phyloP scores from a whole-genome alignment of 30 jellyfish, hydroid and myxozoan genomes.

The Catostylus mosaicus region DNA sequence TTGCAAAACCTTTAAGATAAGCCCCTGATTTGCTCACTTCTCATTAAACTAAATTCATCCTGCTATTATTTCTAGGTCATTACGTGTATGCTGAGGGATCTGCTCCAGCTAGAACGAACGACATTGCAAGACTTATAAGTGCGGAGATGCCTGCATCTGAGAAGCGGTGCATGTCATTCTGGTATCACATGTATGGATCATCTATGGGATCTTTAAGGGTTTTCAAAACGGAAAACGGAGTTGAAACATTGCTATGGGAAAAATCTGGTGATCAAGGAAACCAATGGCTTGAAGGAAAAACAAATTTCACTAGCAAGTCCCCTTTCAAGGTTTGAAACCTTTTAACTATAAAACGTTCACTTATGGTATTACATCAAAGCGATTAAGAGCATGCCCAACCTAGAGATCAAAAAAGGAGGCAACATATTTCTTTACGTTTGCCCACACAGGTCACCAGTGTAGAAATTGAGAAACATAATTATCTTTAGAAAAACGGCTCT shows the following conservation, averaged over 20 bases:
- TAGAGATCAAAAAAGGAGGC: too few species aligned
- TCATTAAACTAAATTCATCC: too few species aligned
- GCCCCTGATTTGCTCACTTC: too few species aligned
- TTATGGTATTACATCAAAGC: too few species aligned
- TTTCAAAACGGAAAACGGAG: conserved; percentile 11
- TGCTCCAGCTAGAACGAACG: conserved; percentile 87
- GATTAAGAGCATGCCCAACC: too few species aligned
- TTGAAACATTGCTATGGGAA: conserved; percentile 45
- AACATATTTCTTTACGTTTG: too few species aligned
- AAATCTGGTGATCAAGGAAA: conserved; percentile 82
- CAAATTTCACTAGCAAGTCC: conserved; percentile 34
- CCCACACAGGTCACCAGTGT: too few species aligned
- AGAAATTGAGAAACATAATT: too few species aligned
- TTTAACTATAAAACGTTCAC: too few species aligned
- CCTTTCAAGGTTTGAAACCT: conserved; percentile 70
- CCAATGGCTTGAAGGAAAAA: conserved; percentile 65
- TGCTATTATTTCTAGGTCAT: too few species aligned
- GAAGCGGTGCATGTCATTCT: conserved; percentile 74
- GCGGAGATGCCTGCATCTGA: conserved; percentile 37
- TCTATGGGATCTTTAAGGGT: conserved; percentile 76
- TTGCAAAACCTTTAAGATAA: too few species aligned
- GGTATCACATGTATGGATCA: conserved; percentile 88
- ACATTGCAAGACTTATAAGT: conserved; percentile 79
- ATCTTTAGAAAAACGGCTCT: too few species aligned
- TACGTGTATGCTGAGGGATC: conserved; percentile 86